A percentile compares a stretch with the other conserved stretches of the same genome.
Conservation (phyloP, 2,888 invertebrate genomes). For the Epiblema foenella region DNA sequence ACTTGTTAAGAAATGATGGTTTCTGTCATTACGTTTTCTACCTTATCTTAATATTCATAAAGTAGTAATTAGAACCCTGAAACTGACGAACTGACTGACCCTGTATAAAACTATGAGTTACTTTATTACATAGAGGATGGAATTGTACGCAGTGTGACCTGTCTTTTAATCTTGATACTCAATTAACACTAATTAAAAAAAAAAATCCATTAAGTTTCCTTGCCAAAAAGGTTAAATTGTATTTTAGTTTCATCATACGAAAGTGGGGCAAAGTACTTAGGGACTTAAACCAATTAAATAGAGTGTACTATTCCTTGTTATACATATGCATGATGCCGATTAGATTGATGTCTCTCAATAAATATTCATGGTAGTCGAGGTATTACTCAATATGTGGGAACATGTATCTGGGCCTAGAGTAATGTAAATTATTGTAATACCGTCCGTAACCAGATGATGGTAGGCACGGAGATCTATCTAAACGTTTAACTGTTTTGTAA, state of each 20-base stretch:
- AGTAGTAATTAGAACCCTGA: slow-evolving; percentile 1
- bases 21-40: background rate
- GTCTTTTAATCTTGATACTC: background rate
- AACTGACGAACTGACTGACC: background rate
- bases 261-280: background rate
- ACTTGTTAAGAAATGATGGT: background rate
- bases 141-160: background rate
- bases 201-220: background rate
- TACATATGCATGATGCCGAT: background rate
- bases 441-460: slow-evolving; percentile 82
- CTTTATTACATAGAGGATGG: background rate
- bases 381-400: slow-evolving; percentile 30
- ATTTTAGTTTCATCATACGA: background rate
- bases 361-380: slow-evolving; percentile 18
- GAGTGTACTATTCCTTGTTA: background rate
- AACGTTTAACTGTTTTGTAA: slow-evolving; percentile 83
- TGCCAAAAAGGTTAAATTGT: background rate
- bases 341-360: slow-evolving; percentile 1
- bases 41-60: background rate
- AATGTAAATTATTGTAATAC: slow-evolving; percentile 80
- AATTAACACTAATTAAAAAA: background rate
- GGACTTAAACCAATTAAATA: background rate
- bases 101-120: background rate
- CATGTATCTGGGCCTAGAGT: slow-evolving; percentile 79
- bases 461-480: slow-evolving; percentile 76